Base-by-base conservation (phyloP, 2,113 vertebrate genomes). In the Butastur rufipennis region DNA sequence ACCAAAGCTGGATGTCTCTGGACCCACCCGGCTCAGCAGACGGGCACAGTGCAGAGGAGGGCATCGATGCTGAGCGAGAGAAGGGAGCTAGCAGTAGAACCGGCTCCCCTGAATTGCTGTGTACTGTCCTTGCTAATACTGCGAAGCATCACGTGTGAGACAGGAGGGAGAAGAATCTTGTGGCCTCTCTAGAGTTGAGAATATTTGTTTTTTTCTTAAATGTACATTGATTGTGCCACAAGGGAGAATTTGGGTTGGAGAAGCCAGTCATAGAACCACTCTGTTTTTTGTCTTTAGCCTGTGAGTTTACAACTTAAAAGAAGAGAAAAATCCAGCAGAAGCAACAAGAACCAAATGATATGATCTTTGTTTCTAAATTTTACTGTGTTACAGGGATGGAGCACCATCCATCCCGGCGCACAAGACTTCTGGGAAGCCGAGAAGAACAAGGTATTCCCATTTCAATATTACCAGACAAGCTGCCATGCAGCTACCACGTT, bases 301-400 rank as follows among this genome's bases (percentile, higher is more conserved):
- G 17, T 36, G 47, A 74, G 42, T 27, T 86, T 47, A 43, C 34
- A 58, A 10, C 16, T 52, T 29, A 67, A 72, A 43, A 34, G 53
- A 47, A 74, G 52, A 81, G 43, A 79, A 80, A 63, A 75, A 63
- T 11, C 38, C 68, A 84, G 47, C 75, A 68, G 59, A 63, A 75
- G 32, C 40, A 82, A 13, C 36, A 13, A 67, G 47, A 74, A 38
- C 61, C 84, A 43, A 72, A 73, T 59, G 29, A 59, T 85, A 70
- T 89, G 70, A 90, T 93, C 58, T 61, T 61, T 92, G 81, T 95
- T 88, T 94, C 67, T 86, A 72, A 96, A 95, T 90, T 88, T 91
- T 96, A 72, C 95, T 97, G 94, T 97, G 68, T 97, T 96, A 82
- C 96, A 97, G 97, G 96, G 97, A 96, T 97, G 96, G 96, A 97